A percentile compares a stretch with the other conserved stretches of the same genome.
Evolutionary conservation across 2,888 invertebrate genomes (phyloP).

Genomic region (Stenotaenia linearis): DNA sequence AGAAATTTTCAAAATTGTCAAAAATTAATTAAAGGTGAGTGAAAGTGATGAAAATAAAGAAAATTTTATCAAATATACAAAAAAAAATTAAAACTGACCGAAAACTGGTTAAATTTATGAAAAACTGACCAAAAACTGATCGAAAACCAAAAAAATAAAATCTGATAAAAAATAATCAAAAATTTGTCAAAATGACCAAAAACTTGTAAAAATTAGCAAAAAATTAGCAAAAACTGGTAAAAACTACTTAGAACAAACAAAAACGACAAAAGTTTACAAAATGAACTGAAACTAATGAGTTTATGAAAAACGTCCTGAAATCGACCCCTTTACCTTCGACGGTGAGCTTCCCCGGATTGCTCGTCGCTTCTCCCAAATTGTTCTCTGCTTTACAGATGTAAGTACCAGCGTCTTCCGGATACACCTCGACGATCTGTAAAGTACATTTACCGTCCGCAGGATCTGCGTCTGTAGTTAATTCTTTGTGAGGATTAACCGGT

Average conservation of each 20-base stretch:
- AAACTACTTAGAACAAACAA: too few relatives aligned
- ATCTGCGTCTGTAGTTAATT: constrained; percentile 49
- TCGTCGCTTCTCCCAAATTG: constrained; percentile 72
- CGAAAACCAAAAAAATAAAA: not conserved
- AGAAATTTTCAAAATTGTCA: too few relatives aligned
- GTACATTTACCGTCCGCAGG: constrained; percentile 67
- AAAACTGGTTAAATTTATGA: too few relatives aligned
- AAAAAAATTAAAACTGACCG: too few relatives aligned
- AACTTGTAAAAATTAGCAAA: constrained; percentile 11
- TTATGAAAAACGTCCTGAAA: too few relatives aligned
- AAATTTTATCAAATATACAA: too few relatives aligned
- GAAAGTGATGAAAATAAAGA: too few relatives aligned
- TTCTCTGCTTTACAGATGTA: constrained; percentile 79
- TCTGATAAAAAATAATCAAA: not conserved
- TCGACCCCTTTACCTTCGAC: constrained; percentile 87
- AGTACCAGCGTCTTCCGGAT: constrained; percentile 82
- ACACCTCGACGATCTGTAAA: constrained; percentile 76
- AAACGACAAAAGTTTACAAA: too few relatives aligned
- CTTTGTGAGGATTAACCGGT: constrained; percentile 37
- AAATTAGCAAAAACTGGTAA: too few relatives aligned
- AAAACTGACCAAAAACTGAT: too few relatives aligned
- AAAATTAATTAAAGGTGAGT: too few relatives aligned
- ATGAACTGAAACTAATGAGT: too few relatives aligned
- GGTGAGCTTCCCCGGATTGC: constrained; percentile 62
- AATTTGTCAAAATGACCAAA: not conserved